These are phyloP conservation scores for Pandemis heparana DNA, from an alignment of 2,888 invertebrate genomes.

Conservation along the genomic window DNA sequence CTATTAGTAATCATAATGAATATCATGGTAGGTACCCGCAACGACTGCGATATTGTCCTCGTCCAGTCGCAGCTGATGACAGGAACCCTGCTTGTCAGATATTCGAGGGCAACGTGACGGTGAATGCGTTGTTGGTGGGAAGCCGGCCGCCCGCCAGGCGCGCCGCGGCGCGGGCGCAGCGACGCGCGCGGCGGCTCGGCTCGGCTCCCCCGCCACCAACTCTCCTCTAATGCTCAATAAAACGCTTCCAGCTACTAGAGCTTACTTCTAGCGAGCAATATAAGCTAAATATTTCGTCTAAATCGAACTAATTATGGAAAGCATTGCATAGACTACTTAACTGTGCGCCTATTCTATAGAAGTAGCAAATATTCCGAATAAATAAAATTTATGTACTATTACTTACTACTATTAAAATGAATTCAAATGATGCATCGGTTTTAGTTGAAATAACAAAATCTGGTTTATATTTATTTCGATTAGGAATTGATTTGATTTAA, in stretches of 20 bases:
- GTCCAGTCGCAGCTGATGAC: constrained; percentile 77
- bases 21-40: constrained; percentile 50
- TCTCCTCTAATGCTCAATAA: constrained; percentile 77
- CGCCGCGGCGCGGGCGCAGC: not conserved
- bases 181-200: constrained; percentile 42
- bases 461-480: not conserved
- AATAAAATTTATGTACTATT: not conserved
- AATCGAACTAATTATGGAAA: constrained; percentile 66
- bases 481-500: not conserved
- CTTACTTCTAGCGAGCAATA: constrained; percentile 66
- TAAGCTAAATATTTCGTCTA: constrained; percentile 64
- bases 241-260: constrained; percentile 59
- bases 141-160: constrained; percentile 32
- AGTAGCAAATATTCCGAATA: constrained; percentile 49
- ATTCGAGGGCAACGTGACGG: constrained; percentile 65
- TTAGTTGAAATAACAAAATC: not conserved
- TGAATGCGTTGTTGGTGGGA: constrained; percentile 61
- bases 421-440: not conserved
- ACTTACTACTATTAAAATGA: constrained; percentile 7
- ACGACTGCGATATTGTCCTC: constrained; percentile 22
- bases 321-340: constrained; percentile 69
- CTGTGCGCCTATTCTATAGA: constrained; percentile 68
- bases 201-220: constrained; percentile 66
- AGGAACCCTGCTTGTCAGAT: constrained; percentile 82
- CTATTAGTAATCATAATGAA: not conserved